Evolutionary conservation across 2,113 vertebrate species (phyloP).

Genomic region (Anoplopoma fimbria): DNA sequence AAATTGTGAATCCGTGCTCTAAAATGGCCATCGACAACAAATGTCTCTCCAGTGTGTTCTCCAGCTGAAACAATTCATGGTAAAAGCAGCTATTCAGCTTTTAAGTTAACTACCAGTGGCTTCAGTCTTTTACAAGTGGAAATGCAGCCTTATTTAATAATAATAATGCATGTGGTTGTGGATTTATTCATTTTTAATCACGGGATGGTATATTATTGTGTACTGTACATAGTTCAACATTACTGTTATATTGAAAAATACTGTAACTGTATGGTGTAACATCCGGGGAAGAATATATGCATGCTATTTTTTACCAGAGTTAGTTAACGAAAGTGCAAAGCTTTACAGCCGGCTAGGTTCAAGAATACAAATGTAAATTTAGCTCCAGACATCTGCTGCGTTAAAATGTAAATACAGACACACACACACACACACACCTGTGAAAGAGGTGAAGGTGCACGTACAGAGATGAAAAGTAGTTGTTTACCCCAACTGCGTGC

Average conservation of each 20-base stretch:
- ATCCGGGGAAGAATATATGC: not conserved
- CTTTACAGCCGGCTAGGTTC: not conserved
- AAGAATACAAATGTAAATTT: not conserved
- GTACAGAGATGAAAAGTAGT: slow-evolving; percentile 58
- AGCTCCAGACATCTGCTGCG: not conserved
- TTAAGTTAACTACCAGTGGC: not conserved
- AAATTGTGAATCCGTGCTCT: not conserved
- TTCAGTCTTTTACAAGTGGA: not conserved
- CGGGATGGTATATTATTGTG: not conserved
- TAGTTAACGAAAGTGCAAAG: not conserved
- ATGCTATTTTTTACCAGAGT: not conserved
- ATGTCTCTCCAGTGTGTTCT: no score
- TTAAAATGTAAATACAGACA: no score
- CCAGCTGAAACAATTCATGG: not conserved
- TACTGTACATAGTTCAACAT: not conserved
- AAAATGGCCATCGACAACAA: not conserved
- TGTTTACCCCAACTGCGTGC: slow-evolving; percentile 45
- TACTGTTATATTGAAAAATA: not conserved
- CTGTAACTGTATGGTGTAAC: not conserved
- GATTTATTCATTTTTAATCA: not conserved
- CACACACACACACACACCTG: no score
- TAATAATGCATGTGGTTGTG: not conserved
- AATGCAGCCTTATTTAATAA: not conserved
- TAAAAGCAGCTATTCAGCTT: not conserved
- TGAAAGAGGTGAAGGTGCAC: slow-evolving; percentile 47